Conservation (phyloP, 2,797 vertebrate species). For the Acropternis orthonyx region DNA sequence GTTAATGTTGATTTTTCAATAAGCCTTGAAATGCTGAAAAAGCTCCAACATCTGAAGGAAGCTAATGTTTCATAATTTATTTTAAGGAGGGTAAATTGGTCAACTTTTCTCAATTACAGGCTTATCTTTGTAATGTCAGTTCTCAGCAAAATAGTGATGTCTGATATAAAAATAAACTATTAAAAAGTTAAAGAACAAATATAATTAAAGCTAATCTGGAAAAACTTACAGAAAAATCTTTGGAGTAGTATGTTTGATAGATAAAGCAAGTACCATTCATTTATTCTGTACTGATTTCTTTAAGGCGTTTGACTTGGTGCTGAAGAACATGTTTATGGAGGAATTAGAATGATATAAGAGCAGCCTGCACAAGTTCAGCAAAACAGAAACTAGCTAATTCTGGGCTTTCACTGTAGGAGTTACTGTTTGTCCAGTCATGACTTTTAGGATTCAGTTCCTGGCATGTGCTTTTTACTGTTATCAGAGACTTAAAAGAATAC, state of each 20-base stretch:
- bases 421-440: not conserved
- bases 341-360: not conserved
- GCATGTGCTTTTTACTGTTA: not conserved
- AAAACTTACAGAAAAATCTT: not conserved
- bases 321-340: not conserved
- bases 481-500: not conserved
- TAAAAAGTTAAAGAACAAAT: not conserved
- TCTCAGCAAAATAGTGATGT: not conserved
- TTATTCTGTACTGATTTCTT: not conserved
- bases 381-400: not conserved
- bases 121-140: rapidly evolving
- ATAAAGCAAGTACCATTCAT: not conserved
- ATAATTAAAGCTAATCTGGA: not conserved
- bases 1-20: conserved; percentile 2
- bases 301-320: not conserved
- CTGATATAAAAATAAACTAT: not conserved
- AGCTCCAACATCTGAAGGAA: not conserved
- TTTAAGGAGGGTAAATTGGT: not conserved
- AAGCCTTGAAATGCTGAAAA: not conserved
- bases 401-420: not conserved
- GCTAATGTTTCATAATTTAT: not conserved
- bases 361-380: not conserved
- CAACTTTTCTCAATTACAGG: not conserved
- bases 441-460: not conserved
- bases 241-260: not conserved